Evolutionary conservation across 2,888 invertebrate genomes (phyloP).

Genomic region (Oscheius sp.): DNA sequence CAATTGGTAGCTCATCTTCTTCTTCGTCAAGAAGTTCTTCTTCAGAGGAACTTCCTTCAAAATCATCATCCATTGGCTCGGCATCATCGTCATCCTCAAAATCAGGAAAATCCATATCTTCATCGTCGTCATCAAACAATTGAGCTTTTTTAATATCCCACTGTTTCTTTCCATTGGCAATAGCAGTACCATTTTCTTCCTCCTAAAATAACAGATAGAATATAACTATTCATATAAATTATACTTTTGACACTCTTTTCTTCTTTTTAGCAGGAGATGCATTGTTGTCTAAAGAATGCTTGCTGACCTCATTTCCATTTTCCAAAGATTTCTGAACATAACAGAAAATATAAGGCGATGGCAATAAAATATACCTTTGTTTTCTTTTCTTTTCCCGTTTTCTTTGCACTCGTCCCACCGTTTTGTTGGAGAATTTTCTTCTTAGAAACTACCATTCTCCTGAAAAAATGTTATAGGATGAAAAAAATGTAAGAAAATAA

Average conservation of each 20-base stretch:
- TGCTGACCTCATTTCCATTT: too few species aligned
- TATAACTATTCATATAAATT: background rate
- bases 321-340: background rate
- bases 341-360: background rate
- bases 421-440: conserved; percentile 17
- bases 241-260: background rate
- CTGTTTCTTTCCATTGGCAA: background rate
- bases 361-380: background rate
- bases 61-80: conserved; percentile 35
- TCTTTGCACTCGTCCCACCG: background rate
- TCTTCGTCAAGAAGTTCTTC: conserved; percentile 26
- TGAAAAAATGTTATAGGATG: background rate
- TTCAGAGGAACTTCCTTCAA: conserved; percentile 23
- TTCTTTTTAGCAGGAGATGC: conserved; percentile 13
- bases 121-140: conserved; percentile 36
- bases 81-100: conserved; percentile 30
- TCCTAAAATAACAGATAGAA: background rate
- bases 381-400: background rate
- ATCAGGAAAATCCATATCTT: conserved; percentile 22
- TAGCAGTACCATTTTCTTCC: background rate
- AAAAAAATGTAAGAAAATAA: background rate
- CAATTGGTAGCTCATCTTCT: conserved; percentile 47
- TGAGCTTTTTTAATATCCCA: conserved; percentile 19
- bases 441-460: conserved; percentile 29
- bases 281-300: background rate